Percentiles rank a stretch among this genome's conserved stretches.
Conservation (phyloP, 2,888 invertebrate species). For the Terebella lapidaria region DNA sequence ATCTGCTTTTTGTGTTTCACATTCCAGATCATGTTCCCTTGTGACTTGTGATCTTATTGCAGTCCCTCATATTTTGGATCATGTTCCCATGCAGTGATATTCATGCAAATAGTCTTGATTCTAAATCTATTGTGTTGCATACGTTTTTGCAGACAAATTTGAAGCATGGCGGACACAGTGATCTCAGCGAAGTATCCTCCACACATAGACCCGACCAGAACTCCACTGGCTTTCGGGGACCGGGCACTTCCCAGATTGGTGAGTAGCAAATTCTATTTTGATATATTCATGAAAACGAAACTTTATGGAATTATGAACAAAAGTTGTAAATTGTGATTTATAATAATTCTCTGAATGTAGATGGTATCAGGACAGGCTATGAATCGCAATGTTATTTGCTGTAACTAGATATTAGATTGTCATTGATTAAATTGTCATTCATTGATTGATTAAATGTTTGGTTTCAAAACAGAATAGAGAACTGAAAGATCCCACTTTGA, state of each 20-base stretch:
- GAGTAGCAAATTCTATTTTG: slow-evolving; percentile 17
- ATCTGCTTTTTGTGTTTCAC: too few relatives aligned
- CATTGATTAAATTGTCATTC: neutral
- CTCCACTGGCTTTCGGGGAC: slow-evolving; percentile 52
- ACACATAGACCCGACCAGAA: slow-evolving; percentile 49
- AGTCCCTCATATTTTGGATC: too few relatives aligned
- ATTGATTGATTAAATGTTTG: neutral
- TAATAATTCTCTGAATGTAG: too few relatives aligned
- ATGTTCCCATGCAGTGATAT: too few relatives aligned
- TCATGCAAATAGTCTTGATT: too few relatives aligned
- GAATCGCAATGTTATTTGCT: too few relatives aligned
- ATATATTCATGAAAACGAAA: neutral
- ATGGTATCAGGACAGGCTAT: too few relatives aligned
- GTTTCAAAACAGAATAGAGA: slow-evolving; percentile 43
- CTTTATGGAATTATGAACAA: neutral
- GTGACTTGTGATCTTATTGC: too few relatives aligned
- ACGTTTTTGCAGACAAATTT: too few relatives aligned
- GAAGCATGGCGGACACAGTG: slow-evolving; percentile 48
- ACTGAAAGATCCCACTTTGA: slow-evolving; percentile 39
- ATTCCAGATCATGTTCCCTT: too few relatives aligned
- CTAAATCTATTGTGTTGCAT: too few relatives aligned
- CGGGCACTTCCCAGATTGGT: slow-evolving; percentile 51
- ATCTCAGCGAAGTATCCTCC: slow-evolving; percentile 53
- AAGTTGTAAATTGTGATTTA: neutral
- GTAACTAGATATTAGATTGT: too few relatives aligned